These are phyloP conservation scores for Oikopleura dioica DNA, from an alignment of 23 tunicate genomes.

Conservation along the genomic window DNA sequence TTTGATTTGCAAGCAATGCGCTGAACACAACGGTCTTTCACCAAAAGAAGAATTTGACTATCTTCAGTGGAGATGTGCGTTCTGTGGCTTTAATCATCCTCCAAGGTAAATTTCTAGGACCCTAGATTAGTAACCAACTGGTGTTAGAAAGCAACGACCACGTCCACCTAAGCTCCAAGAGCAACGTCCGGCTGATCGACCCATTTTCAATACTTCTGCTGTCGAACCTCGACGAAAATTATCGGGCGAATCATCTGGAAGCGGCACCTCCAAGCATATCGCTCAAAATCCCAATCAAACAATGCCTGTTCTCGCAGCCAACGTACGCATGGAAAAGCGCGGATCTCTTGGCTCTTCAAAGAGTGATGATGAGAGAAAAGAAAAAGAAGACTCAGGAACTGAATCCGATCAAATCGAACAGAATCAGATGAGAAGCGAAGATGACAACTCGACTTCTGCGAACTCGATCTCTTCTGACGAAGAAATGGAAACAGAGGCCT, in stretches of 20 bases:
- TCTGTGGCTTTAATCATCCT: neutral
- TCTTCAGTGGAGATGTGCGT: constrained; percentile 17
- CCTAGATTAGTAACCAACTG: neutral
- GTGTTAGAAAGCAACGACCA: neutral
- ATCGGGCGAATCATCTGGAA: too few species aligned
- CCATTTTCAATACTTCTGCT: too few species aligned
- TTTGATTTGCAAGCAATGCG: constrained; percentile 59
- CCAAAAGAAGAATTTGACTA: constrained; percentile 75
- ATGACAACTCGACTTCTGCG: too few species aligned
- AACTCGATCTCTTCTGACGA: too few species aligned
- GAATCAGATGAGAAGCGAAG: too few species aligned
- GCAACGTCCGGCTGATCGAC: neutral
- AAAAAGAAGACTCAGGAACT: neutral
- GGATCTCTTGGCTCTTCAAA: neutral
- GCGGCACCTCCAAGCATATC: too few species aligned
- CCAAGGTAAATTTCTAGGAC: neutral
- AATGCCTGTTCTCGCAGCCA: too few species aligned
- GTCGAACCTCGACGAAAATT: too few species aligned
- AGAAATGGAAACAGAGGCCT: too few species aligned
- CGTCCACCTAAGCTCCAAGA: neutral
- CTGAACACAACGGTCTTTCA: constrained; percentile 90
- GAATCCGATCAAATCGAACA: neutral
- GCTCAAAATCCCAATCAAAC: too few species aligned
- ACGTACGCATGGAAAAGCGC: too few species aligned
- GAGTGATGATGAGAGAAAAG: neutral